Percentiles rank a stretch among this genome's conserved stretches.
Evolutionary conservation across 2,113 vertebrate genomes (phyloP).

Genomic region (Antigone vipio): DNA sequence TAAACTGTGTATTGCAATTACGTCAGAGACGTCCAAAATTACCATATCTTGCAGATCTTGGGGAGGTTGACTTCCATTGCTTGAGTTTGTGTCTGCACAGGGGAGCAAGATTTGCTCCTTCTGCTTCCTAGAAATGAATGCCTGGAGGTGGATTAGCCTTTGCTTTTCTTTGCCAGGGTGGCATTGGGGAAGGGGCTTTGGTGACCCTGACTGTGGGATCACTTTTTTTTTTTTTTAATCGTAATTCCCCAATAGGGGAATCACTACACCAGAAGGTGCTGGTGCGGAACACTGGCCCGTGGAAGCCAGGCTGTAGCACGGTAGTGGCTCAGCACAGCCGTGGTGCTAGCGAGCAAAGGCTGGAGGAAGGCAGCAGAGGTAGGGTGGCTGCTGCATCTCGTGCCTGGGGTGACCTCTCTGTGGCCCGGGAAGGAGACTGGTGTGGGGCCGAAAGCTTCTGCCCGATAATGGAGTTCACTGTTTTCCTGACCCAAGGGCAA

Average conservation of each 20-base stretch:
- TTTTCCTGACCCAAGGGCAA: conserved; percentile 62
- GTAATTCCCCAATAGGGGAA: fast-evolving
- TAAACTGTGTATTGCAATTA: not conserved
- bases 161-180: not conserved
- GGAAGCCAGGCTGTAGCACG: not conserved
- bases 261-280: not conserved
- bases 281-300: no score
- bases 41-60: not conserved
- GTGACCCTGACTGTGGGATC: not conserved
- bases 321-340: not conserved
- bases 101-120: not conserved
- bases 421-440: conserved; percentile 6
- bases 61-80: not conserved
- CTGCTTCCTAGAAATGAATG: not conserved
- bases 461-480: conserved; percentile 35
- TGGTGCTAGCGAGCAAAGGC: not conserved
- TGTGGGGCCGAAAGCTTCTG: conserved; percentile 27
- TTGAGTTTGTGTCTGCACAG: not conserved
- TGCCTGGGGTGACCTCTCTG: not conserved
- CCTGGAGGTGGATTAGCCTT: not conserved
- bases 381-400: not conserved
- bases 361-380: not conserved
- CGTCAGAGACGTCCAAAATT: not conserved
- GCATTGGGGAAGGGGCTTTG: not conserved
- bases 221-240: not conserved